Evolutionary conservation across 2,888 invertebrate species (phyloP).

Genomic region (Phasia obesa): DNA sequence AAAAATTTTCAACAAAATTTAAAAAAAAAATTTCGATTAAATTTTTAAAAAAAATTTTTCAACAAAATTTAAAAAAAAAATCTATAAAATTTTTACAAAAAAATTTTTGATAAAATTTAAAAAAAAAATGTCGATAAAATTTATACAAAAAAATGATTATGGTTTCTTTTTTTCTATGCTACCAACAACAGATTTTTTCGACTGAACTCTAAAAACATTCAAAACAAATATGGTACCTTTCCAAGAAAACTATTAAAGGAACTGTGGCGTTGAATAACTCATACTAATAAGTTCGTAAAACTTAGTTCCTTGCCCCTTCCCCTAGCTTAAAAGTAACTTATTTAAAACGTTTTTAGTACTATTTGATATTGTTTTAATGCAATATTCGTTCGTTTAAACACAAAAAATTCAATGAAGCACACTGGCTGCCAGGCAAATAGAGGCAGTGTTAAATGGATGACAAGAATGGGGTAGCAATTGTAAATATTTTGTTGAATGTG

Average conservation of each 20-base stretch:
- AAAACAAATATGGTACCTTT: conserved; percentile 62
- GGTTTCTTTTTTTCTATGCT: neutral
- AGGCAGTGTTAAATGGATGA: neutral
- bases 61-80: too few relatives aligned
- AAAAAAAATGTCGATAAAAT: neutral
- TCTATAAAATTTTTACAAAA: too few relatives aligned
- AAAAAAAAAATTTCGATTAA: too few relatives aligned
- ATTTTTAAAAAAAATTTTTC: too few relatives aligned
- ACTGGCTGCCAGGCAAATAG: neutral
- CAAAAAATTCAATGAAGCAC: conserved; percentile 40
- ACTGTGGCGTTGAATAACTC: neutral
- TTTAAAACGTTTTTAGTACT: conserved; percentile 63
- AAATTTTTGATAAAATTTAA: neutral
- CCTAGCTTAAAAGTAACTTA: conserved; percentile 33
- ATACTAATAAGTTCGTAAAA: neutral
- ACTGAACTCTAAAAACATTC: neutral
- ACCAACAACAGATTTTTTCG: neutral
- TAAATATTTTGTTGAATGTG: conserved; percentile 48
- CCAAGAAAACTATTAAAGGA: neutral
- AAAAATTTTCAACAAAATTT: too few relatives aligned
- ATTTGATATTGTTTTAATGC: conserved; percentile 47
- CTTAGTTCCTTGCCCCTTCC: neutral
- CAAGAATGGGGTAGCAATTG: conserved; percentile 1
- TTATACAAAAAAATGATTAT: too few relatives aligned
- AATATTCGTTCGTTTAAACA: neutral